Evolutionary conservation across 30 jellyfish, hydroid and myxozoan genomes (phyloP).

Genomic region (Nemopilema nomurai): DNA sequence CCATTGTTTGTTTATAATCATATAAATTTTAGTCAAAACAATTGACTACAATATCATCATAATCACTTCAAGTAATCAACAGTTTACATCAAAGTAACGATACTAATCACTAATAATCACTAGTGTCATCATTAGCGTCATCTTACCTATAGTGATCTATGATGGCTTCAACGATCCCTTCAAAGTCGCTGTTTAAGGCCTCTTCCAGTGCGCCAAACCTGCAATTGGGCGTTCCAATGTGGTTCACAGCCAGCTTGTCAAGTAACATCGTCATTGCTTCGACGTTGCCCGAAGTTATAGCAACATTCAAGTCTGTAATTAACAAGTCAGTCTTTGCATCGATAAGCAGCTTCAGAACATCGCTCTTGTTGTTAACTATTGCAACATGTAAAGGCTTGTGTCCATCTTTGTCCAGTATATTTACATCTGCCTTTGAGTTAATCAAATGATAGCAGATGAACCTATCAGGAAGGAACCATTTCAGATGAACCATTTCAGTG

Average conservation of each 20-base stretch:
- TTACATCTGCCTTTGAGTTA: background rate
- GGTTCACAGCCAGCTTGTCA: background rate
- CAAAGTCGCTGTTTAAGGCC: background rate
- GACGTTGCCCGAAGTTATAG: background rate
- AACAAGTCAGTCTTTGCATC: background rate
- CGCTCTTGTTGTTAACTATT: background rate
- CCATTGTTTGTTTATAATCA: too few species aligned
- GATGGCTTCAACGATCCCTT: background rate
- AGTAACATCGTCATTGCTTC: slow-evolving; percentile 4
- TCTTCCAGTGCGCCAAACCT: background rate
- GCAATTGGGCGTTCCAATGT: background rate
- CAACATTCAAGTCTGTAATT: background rate
- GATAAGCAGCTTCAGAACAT: background rate
- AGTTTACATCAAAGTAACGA: too few species aligned
- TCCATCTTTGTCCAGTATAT: slow-evolving; percentile 21
- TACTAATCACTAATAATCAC: too few species aligned
- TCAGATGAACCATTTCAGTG: too few species aligned
- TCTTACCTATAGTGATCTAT: slow-evolving; percentile 1
- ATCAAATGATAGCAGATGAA: background rate
- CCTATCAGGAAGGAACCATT: background rate
- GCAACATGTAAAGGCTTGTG: background rate
- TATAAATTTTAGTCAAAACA: too few species aligned
- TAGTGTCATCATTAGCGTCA: background rate
- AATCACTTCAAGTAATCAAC: too few species aligned
- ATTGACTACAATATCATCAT: background rate